phyloP scores from a whole-genome alignment of 2,113 vertebrate genomes.

The Platichthys flesus region DNA sequence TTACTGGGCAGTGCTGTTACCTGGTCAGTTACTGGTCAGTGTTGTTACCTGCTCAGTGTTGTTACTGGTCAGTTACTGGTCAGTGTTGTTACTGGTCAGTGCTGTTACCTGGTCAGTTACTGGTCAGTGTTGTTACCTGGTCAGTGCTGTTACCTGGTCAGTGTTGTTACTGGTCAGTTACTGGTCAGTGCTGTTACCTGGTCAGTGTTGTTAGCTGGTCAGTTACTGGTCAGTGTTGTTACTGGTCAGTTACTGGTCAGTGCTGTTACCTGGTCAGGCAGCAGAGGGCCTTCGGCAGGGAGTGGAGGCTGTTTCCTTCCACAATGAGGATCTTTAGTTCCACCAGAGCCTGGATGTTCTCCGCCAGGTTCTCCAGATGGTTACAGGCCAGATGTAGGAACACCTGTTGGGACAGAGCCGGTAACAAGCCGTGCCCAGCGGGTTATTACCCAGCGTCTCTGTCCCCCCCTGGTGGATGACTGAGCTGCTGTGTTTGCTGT shows the following conservation, averaged over 20 bases:
- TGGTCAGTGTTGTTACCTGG: background rate
- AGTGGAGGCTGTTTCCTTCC: conserved; percentile 88
- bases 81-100: no score
- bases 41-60: no score
- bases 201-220: background rate
- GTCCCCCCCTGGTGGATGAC: background rate
- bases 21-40: no score
- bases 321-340: conserved; percentile 90
- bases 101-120: background rate
- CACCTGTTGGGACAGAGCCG: conserved; percentile 55
- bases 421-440: no score
- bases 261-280: conserved; percentile 68
- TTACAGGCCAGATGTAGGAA: conserved; percentile 92
- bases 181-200: background rate
- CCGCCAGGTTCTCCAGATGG: conserved; percentile 88
- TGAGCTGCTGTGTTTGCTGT: background rate
- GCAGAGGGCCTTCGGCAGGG: conserved; percentile 88
- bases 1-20: no score
- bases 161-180: no score
- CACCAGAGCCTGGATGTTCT: conserved; percentile 87
- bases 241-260: background rate
- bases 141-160: no score
- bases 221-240: background rate
- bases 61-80: no score
- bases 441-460: no score